Conservation (phyloP, 2,888 invertebrate species). For the Dromius quadrimaculatus region DNA sequence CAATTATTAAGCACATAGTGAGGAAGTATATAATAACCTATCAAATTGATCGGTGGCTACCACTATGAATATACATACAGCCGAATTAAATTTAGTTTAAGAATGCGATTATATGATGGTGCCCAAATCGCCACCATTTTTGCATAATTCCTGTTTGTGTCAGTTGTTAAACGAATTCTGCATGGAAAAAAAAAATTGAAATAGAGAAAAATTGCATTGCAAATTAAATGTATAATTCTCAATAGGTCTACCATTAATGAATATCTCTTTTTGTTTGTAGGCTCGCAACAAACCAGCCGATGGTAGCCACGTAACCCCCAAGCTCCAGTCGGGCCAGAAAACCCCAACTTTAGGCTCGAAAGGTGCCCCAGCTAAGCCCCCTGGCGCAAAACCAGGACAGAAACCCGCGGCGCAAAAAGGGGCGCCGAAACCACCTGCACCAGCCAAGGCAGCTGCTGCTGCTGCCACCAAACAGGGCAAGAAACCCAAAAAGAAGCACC, state of each 20-base stretch:
- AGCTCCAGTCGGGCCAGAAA: conserved; percentile 77
- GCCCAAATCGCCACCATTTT: too few species aligned
- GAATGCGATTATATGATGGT: too few species aligned
- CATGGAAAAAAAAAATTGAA: too few species aligned
- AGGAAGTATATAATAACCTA: too few species aligned
- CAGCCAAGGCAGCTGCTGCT: conserved; percentile 72
- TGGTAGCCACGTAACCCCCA: conserved; percentile 81
- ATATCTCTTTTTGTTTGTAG: conserved; percentile 64
- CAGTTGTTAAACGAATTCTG: background rate
- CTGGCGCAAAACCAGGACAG: conserved; percentile 71
- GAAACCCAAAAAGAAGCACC: conserved; percentile 82
- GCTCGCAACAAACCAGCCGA: conserved; percentile 87
- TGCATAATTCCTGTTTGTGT: too few species aligned
- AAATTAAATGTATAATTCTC: too few species aligned
- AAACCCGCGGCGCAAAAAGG: conserved; percentile 82
- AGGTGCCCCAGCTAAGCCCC: conserved; percentile 70
- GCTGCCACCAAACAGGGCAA: conserved; percentile 74
- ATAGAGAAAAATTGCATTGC: too few species aligned
- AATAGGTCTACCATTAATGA: too few species aligned
- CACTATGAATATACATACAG: too few species aligned
- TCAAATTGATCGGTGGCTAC: too few species aligned
- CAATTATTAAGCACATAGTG: too few species aligned
- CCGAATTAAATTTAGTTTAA: too few species aligned
- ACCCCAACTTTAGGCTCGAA: conserved; percentile 72
- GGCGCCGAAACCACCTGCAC: conserved; percentile 76